phyloP scores from a whole-genome alignment of 2,888 invertebrate species.

The Limnephilus lunatus region DNA sequence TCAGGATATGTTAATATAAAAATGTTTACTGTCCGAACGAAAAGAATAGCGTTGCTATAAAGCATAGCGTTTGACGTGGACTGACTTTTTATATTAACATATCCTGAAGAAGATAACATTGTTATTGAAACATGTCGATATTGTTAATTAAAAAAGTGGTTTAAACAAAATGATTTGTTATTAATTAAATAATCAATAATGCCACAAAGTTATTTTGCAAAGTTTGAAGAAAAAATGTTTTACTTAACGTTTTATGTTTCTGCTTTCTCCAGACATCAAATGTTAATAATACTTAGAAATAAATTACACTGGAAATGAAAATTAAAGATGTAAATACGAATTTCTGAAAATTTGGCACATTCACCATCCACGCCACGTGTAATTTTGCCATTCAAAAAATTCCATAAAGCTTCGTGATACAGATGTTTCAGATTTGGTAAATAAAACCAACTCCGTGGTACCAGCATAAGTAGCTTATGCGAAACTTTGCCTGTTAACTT shows the following conservation, averaged over 20 bases:
- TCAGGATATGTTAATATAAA: too few relatives aligned
- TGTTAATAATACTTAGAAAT: background rate
- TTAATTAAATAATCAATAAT: too few relatives aligned
- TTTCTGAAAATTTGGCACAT: background rate
- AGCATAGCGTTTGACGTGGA: too few relatives aligned
- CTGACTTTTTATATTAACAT: too few relatives aligned
- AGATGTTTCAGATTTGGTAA: slow-evolving; percentile 22
- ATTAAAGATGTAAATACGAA: background rate
- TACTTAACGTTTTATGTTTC: background rate
- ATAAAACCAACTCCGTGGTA: slow-evolving; percentile 14
- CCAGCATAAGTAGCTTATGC: background rate
- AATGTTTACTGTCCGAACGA: too few relatives aligned
- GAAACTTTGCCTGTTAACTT: slow-evolving; percentile 24
- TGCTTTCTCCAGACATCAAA: background rate
- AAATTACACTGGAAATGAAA: background rate
- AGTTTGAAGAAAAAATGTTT: too few relatives aligned
- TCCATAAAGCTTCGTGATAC: slow-evolving; percentile 8
- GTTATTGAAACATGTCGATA: too few relatives aligned
- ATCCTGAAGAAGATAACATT: too few relatives aligned
- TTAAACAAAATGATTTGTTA: too few relatives aligned
- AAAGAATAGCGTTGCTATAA: too few relatives aligned
- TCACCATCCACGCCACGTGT: background rate
- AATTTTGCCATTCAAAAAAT: slow-evolving; percentile 2
- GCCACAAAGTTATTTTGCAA: too few relatives aligned
- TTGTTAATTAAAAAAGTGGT: too few relatives aligned